Percentiles rank a stretch among this genome's conserved stretches.
phyloP scores from a whole-genome alignment of 2,113 vertebrate genomes.

The Okapia johnstoni region DNA sequence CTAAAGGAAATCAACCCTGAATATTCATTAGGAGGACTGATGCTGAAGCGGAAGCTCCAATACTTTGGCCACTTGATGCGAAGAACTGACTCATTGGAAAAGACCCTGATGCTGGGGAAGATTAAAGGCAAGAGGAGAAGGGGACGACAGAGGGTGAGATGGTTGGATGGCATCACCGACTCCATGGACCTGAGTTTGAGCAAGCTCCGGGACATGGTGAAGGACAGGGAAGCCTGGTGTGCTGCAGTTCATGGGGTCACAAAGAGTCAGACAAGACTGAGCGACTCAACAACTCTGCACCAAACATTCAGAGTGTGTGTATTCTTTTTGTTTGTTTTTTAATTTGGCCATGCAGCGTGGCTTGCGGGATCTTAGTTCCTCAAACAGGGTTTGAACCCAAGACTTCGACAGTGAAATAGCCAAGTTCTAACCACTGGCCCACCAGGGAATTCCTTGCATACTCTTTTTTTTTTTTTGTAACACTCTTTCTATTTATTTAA shows the following conservation, averaged over 20 bases:
- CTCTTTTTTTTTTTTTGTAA: neutral
- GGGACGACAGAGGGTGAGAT: neutral
- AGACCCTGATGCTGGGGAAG: neutral
- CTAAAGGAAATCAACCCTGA: neutral
- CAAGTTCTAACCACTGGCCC: neutral
- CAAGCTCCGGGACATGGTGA: neutral
- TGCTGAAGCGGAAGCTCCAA: neutral
- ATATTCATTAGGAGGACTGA: neutral
- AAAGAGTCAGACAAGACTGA: neutral
- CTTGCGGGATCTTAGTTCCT: neutral
- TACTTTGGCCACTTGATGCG: neutral
- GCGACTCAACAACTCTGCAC: neutral
- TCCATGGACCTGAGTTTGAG: neutral
- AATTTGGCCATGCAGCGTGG: fast-evolving
- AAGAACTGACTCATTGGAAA: neutral
- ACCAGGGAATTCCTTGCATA: neutral
- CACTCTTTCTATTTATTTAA: neutral
- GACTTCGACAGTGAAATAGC: neutral
- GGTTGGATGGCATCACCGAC: neutral
- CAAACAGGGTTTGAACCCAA: neutral
- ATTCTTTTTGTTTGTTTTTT: neutral
- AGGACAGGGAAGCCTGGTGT: neutral
- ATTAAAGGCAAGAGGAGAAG: neutral
- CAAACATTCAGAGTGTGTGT: neutral
- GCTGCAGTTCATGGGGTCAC: neutral